Base-by-base conservation (phyloP, 2,888 invertebrate genomes). In the Norana najaformis region DNA sequence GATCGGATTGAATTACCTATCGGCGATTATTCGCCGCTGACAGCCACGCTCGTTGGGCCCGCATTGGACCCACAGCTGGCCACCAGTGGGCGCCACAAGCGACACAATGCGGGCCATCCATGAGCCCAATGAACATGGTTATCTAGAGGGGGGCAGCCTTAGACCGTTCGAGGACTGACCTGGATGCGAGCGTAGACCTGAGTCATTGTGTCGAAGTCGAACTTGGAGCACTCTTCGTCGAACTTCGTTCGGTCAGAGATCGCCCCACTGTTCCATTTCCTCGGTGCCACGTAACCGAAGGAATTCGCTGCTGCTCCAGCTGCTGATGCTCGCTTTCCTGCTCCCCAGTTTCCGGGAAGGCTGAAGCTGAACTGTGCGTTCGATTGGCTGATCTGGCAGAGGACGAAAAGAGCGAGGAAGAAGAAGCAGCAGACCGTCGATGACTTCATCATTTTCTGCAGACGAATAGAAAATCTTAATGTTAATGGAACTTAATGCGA, bases 281-380 rank as follows among this genome's bases (percentile, higher is more conserved):
- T 85, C 36, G 37, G 37, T 6, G 35, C 35, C 85, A 35, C 20
- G 37, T 36, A 37, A 16, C 85, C 85, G 85, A 85, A 85, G 85
- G 85, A 3, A 85, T 85, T 85, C 20, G 37, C 18, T 18, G 16
- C 14, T 8, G 83, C 16, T 47, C 30, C n/a, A n/a, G 30, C 69
- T 8, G n/a, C 30, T n/a, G 69, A 30, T 69, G 69, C 1, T 85
- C 85, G 85, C 16, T 85, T 85, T 85, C 85, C 85, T 6, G 85
- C 16, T 85, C 85, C 85, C 85, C 85, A 85, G 37, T 85, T 85
- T 35, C 85, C 85, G 35, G 85, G 85, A 8, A 85, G 85, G 16
- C 85, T 85, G 85, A 85, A 85, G 37, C 85, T 85, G 85, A 85
- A 85, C 85, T 85, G 85, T 35, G 85, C 85, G 69, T 69, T 69